These are phyloP conservation scores for Penaeus indicus DNA, from an alignment of 1,140 invertebrate genomes.

Conservation along the genomic window DNA sequence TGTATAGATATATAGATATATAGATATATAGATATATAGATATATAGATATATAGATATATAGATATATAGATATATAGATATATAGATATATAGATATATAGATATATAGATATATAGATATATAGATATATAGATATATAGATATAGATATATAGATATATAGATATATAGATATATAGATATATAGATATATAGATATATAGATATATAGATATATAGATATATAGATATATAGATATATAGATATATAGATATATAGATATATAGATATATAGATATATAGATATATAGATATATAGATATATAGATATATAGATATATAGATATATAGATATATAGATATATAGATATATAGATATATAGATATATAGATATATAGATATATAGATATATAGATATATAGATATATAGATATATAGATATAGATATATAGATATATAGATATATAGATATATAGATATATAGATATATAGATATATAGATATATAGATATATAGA, in stretches of 20 bases:
- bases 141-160: too few species aligned
- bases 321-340: constrained; percentile 7
- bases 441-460: neutral
- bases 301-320: neutral
- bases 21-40: too few species aligned
- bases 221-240: constrained; percentile 5
- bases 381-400: neutral
- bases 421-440: neutral
- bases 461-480: neutral
- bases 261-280: neutral
- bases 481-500: neutral
- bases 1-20: too few species aligned
- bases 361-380: neutral
- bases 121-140: too few species aligned
- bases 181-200: too few species aligned
- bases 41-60: too few species aligned
- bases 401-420: constrained; percentile 9
- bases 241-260: constrained; percentile 11
- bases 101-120: too few species aligned
- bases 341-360: constrained; percentile 3
- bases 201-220: neutral
- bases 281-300: neutral
- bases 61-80: too few species aligned
- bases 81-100: too few species aligned
- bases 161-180: too few species aligned